phyloP scores from a whole-genome alignment of 37 sponge, comb jelly and placozoan species.

The Crambe crambe region DNA sequence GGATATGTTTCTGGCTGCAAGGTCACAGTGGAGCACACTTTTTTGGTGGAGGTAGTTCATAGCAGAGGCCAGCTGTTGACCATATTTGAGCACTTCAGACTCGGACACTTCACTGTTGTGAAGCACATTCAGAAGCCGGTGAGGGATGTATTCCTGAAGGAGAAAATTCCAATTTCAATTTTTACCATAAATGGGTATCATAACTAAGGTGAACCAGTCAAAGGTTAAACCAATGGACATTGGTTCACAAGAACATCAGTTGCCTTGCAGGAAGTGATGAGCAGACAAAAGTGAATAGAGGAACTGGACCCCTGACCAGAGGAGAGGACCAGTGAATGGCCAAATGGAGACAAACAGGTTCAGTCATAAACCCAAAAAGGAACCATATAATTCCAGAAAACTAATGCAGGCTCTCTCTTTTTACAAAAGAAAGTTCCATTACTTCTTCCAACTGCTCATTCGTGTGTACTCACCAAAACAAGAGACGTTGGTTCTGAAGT shows the following conservation, averaged over 20 bases:
- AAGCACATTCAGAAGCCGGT: constrained; percentile 61
- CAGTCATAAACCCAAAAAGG: too few species aligned
- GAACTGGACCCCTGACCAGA: too few species aligned
- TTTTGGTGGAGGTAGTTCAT: constrained; percentile 79
- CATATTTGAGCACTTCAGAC: constrained; percentile 23
- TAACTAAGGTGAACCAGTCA: not conserved
- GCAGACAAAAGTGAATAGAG: too few species aligned
- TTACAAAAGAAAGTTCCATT: not conserved
- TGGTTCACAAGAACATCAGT: too few species aligned
- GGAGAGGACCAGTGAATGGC: too few species aligned
- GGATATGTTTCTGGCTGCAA: constrained; percentile 93
- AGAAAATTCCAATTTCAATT: not conserved
- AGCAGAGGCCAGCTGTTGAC: constrained; percentile 69
- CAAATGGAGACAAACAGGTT: too few species aligned
- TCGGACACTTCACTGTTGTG: constrained; percentile 50
- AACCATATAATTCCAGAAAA: too few species aligned
- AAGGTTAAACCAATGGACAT: not conserved
- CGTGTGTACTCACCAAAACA: constrained; percentile 72
- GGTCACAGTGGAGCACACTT: constrained; percentile 86
- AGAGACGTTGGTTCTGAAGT: constrained; percentile 68
- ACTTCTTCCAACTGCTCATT: not conserved
- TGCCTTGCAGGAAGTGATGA: too few species aligned
- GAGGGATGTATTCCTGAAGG: constrained; percentile 68
- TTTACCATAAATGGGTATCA: not conserved
- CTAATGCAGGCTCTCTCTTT: not conserved